These are phyloP conservation scores for Microctonus brassicae DNA, from an alignment of 2,888 invertebrate species.

Conservation along the genomic window DNA sequence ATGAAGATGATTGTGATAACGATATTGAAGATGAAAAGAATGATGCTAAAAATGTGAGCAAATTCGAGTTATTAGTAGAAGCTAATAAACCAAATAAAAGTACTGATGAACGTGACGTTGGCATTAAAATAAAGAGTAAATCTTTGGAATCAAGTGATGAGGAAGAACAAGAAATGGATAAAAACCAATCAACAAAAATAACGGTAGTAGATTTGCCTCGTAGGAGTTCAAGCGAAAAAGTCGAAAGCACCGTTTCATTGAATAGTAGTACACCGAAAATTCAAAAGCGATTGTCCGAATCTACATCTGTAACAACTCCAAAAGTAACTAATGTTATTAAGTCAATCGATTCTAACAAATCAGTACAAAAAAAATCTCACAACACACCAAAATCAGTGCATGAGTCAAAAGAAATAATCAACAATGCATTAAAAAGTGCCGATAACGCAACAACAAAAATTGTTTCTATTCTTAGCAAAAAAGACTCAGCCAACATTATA, in stretches of 20 bases:
- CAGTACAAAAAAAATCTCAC: slow-evolving; percentile 4
- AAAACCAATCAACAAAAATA: neutral
- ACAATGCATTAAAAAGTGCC: neutral
- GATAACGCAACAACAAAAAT: neutral
- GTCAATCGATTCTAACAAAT: neutral
- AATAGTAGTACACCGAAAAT: slow-evolving; percentile 39
- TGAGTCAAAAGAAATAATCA: neutral
- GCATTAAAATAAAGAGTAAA: neutral
- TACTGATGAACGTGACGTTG: neutral
- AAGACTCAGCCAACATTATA: neutral
- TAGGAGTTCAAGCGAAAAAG: slow-evolving; percentile 11
- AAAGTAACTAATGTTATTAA: slow-evolving; percentile 16
- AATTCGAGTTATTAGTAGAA: slow-evolving; percentile 2
- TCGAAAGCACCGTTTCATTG: neutral
- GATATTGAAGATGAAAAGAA: too few species aligned
- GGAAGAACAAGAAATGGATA: neutral
- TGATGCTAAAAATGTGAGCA: slow-evolving; percentile 19
- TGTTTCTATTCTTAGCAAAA: neutral
- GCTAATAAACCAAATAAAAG: neutral
- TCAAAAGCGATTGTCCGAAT: neutral
- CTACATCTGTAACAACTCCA: neutral
- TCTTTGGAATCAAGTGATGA: neutral
- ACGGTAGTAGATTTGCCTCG: neutral
- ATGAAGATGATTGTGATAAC: slow-evolving; percentile 56
- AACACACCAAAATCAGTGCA: neutral